These are phyloP conservation scores for Drosophila mauritiana DNA, from an alignment of 1,140 invertebrate genomes.

Conservation along the genomic window DNA sequence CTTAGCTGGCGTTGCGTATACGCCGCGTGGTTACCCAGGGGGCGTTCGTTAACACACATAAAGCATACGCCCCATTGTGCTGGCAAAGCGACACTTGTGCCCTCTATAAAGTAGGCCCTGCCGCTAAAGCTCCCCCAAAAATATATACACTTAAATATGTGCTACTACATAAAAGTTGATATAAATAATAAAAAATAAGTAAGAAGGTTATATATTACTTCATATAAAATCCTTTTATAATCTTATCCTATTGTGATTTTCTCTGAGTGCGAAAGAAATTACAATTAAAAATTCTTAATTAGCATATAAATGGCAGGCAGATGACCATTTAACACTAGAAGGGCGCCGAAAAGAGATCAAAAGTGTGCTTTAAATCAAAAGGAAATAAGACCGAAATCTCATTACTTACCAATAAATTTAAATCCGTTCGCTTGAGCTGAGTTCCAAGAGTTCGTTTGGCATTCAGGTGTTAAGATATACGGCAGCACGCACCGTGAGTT, in stretches of 20 bases:
- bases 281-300: conserved; percentile 71
- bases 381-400: conserved; percentile 9
- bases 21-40: conserved; percentile 6
- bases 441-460: conserved; percentile 11
- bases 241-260: neutral
- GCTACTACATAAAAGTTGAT: neutral
- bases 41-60: neutral
- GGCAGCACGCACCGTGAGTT: conserved; percentile 47
- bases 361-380: conserved; percentile 9
- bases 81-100: conserved; percentile 27
- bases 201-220: no score
- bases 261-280: conserved; percentile 28
- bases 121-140: neutral
- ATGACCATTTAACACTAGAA: conserved; percentile 59
- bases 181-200: no score
- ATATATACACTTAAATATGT: neutral
- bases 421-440: conserved; percentile 14
- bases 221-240: no score
- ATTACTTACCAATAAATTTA: conserved; percentile 45
- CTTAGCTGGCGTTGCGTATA: conserved; percentile 55
- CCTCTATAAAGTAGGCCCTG: conserved; percentile 19
- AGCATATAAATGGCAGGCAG: conserved; percentile 71
- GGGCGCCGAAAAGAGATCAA: conserved; percentile 13
- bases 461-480: conserved; percentile 62
- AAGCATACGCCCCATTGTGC: conserved; percentile 36